phyloP scores from a whole-genome alignment of 2,797 vertebrate genomes.

The Squalus acanthias region DNA sequence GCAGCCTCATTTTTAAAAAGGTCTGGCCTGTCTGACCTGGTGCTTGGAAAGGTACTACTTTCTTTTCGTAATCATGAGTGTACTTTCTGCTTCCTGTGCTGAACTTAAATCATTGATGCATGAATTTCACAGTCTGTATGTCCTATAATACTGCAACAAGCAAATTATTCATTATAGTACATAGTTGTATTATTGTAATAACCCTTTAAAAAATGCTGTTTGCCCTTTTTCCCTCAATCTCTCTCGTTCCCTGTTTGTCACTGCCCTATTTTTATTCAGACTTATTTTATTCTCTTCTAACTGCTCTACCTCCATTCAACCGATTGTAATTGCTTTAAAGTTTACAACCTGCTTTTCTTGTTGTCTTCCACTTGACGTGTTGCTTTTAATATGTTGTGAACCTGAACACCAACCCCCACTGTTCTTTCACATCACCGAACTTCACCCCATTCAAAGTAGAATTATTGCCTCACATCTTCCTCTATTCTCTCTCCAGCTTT shows the following conservation, averaged over 20 bases:
- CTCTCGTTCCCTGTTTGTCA: background rate
- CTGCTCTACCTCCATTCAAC: background rate
- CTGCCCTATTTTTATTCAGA: background rate
- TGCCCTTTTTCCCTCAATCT: background rate
- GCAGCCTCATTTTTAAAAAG: constrained; percentile 91
- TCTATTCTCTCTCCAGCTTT: background rate
- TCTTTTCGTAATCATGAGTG: background rate
- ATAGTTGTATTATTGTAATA: background rate
- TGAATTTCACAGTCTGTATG: background rate
- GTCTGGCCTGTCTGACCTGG: constrained; percentile 85
- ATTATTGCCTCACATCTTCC: background rate
- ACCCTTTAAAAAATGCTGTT: background rate
- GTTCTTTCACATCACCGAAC: background rate
- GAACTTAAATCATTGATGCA: background rate
- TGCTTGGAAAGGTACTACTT: constrained; percentile 83
- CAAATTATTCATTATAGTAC: background rate
- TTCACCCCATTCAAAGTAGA: background rate
- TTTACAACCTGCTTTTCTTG: background rate
- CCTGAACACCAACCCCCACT: background rate
- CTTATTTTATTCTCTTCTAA: background rate
- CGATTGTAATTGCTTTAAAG: background rate
- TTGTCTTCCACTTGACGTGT: background rate
- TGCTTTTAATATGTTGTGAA: background rate
- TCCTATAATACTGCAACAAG: background rate
- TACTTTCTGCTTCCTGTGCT: background rate